These are phyloP conservation scores for Tetanocera ferruginea DNA, from an alignment of 2,888 invertebrate genomes.

Conservation along the genomic window DNA sequence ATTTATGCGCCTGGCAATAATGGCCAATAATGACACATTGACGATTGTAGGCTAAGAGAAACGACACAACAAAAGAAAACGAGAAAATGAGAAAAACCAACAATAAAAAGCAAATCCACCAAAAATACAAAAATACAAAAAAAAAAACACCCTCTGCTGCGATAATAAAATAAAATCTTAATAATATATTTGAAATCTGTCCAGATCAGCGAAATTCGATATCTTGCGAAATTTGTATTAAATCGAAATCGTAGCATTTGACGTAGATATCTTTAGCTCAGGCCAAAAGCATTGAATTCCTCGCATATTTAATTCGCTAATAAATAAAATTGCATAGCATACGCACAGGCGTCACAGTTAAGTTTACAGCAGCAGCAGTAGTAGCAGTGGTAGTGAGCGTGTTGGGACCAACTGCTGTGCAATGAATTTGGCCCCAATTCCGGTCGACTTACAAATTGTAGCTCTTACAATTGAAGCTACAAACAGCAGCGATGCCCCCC, in stretches of 20 bases:
- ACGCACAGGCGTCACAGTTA: constrained; percentile 37
- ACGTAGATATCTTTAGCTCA: not conserved
- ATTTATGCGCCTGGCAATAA: constrained; percentile 49
- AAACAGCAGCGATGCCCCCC: not conserved
- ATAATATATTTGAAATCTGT: constrained; percentile 54
- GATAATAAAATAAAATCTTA: constrained; percentile 40
- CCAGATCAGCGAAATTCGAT: constrained; percentile 62
- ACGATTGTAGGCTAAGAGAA: not conserved
- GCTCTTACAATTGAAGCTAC: not conserved
- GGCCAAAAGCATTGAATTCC: constrained; percentile 21
- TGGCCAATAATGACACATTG: constrained; percentile 48
- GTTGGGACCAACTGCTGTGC: constrained; percentile 26
- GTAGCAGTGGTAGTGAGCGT: not conserved
- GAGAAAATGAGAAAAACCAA: not conserved
- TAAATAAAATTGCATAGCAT: constrained; percentile 46
- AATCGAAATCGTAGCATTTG: not conserved
- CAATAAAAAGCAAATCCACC: not conserved
- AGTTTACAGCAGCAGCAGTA: not conserved
- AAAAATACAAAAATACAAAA: not conserved
- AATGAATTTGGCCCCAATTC: constrained; percentile 24
- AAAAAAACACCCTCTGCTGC: not conserved
- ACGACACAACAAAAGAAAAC: not conserved
- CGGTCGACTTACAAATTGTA: constrained; percentile 13
- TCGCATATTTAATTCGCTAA: constrained; percentile 44
- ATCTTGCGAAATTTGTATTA: not conserved